These are phyloP conservation scores for Heliconius aoede DNA, from an alignment of 2,888 invertebrate species.

Conservation along the genomic window DNA sequence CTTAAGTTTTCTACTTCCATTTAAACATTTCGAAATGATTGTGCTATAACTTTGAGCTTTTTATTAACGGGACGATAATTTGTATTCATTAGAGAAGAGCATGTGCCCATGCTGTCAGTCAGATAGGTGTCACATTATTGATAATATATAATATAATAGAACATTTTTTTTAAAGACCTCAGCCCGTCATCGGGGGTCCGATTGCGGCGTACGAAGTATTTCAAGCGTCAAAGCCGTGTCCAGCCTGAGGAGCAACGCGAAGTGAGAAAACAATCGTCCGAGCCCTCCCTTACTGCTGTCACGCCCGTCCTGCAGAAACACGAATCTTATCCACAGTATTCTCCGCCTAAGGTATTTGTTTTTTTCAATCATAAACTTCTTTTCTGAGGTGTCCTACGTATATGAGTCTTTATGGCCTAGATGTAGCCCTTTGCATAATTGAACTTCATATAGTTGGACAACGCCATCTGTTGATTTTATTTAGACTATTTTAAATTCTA, in stretches of 20 bases:
- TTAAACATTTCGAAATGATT: not conserved
- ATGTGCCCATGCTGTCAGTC: too few relatives aligned
- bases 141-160: too few relatives aligned
- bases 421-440: not conserved
- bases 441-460: too few relatives aligned
- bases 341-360: constrained; percentile 57
- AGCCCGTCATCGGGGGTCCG: constrained; percentile 51
- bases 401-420: too few relatives aligned
- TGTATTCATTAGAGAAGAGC: too few relatives aligned
- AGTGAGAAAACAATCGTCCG: constrained; percentile 65
- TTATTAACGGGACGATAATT: too few relatives aligned
- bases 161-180: constrained; percentile 48
- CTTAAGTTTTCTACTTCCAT: not conserved
- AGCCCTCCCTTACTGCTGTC: constrained; percentile 58
- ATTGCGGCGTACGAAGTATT: constrained; percentile 63
- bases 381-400: too few relatives aligned
- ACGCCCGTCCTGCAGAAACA: constrained; percentile 64
- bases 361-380: too few relatives aligned
- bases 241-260: constrained; percentile 61
- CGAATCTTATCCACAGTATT: constrained; percentile 73
- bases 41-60: not conserved
- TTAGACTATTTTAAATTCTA: not conserved
- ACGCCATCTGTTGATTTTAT: not conserved
- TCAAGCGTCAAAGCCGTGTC: constrained; percentile 68
- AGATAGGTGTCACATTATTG: not conserved